Conservation (phyloP, 2,797 vertebrate genomes). For the Poecilia picta region DNA sequence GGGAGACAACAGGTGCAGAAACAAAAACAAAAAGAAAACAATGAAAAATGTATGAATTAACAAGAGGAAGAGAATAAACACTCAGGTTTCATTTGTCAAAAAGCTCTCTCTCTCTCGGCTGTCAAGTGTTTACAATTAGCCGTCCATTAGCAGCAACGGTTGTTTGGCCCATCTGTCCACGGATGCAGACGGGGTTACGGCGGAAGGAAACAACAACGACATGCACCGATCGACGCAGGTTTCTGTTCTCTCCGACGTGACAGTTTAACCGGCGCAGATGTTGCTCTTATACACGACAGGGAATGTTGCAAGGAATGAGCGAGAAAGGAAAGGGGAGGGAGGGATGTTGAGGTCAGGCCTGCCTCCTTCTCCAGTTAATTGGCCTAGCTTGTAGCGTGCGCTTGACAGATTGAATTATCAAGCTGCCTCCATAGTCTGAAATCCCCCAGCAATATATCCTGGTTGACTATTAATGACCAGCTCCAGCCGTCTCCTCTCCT, state of each 20-base stretch:
- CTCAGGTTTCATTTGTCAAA: conserved; percentile 54
- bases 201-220: conserved; percentile 26
- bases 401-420: conserved; percentile 84
- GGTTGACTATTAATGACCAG: conserved; percentile 80
- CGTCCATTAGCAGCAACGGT: conserved; percentile 57
- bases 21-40: conserved; percentile 9
- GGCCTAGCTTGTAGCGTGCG: conserved; percentile 72
- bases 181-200: conserved; percentile 38
- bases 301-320: conserved; percentile 55
- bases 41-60: conserved; percentile 25
- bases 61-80: conserved; percentile 33
- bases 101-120: conserved; percentile 43
- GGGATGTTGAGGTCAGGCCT: conserved; percentile 66
- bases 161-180: conserved; percentile 69
- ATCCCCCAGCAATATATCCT: conserved; percentile 70
- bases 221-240: conserved; percentile 26
- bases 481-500: conserved; percentile 61
- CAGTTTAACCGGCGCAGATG: conserved; percentile 68
- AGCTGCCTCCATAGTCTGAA: conserved; percentile 70
- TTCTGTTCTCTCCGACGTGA: conserved; percentile 50
- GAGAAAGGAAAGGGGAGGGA: conserved; percentile 35
- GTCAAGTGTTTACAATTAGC: conserved; percentile 63
- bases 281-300: conserved; percentile 66
- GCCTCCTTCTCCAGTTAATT: conserved; percentile 81
- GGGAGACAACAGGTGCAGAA: conserved; percentile 16